Base-by-base conservation (phyloP, 1,140 invertebrate species). In the Macrobrachium nipponense region DNA sequence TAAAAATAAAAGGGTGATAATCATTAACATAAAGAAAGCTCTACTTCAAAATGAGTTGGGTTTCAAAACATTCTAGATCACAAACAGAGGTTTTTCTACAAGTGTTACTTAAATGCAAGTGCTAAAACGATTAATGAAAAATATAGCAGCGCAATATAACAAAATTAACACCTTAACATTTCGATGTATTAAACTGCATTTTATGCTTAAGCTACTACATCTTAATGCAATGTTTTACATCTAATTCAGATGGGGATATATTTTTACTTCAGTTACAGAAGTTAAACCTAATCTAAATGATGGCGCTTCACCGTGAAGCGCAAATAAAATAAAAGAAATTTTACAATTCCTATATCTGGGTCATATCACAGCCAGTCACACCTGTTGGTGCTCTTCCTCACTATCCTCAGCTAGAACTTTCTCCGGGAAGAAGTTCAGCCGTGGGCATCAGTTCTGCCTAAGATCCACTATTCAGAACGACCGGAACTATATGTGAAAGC, bases 341-440 rank as follows among this genome's bases (percentile, higher is more conserved):
- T 80, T 86, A 75, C 66, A 86, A 73, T 86, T 80, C 80, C 64
- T 86, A 80, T 80, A 86, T 86, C 84, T 86, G 84, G 84, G 77
- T 86, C 77, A 86, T 86, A 86, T 86, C 84, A 86, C 84, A 86
- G 84, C 77, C 77, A 80, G 75, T 80, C 77, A 86, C 84, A 75
- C 77, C 36, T 86, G 77, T 43, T 61, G 68, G 73, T 73, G 66
- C 59, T 70, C 23, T 60, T 75, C 68, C 75, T 43, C 51, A 60
- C 77, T 23, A 15, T 60, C 58, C 20, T 43, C 61, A 78, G 20
- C 58, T 60, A 59, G 36, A 43, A 27, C 68, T 43, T 70, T 70
- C 60, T 62, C 62, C 66, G n/a, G 51, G 72, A 61, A 36, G 43
- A 36, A 70, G 27, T 68, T 73, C 36, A 62, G 36, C 23, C 76